A percentile compares a stretch with the other conserved stretches of the same genome.
Conservation (phyloP, 2,113 vertebrate genomes). For the Tachuris rubrigastra region DNA sequence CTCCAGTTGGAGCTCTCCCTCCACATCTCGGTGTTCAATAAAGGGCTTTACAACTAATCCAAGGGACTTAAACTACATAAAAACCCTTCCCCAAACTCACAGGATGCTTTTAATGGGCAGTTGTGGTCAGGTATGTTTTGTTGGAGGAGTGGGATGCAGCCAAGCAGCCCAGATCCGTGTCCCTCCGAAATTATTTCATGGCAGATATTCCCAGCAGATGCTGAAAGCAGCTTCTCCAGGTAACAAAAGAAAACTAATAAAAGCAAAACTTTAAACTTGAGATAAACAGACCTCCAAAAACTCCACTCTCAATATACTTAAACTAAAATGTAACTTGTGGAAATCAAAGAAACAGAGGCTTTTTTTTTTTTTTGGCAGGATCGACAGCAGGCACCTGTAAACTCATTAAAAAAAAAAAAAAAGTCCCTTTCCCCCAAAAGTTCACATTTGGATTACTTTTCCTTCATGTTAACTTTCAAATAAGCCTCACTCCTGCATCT, state of each 20-base stretch:
- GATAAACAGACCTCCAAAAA: neutral
- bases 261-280: neutral
- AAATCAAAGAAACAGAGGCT: neutral
- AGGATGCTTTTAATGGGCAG: neutral
- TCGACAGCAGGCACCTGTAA: neutral
- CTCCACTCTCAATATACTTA: neutral
- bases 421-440: neutral
- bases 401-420: neutral
- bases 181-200: neutral
- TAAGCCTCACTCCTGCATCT: neutral
- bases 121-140: neutral
- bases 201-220: neutral
- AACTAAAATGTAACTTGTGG: neutral
- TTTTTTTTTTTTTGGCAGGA: neutral
- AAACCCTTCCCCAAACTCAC: neutral
- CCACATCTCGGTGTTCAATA: neutral
- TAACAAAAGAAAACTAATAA: neutral
- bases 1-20: neutral
- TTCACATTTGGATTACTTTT: slow-evolving; percentile 9
- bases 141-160: neutral
- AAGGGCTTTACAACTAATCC: neutral
- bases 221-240: neutral
- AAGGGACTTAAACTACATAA: neutral
- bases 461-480: slow-evolving; percentile 18
- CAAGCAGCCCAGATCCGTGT: neutral